These are phyloP conservation scores for Dolomedes plantarius DNA, from an alignment of 2,888 invertebrate genomes.

Conservation along the genomic window DNA sequence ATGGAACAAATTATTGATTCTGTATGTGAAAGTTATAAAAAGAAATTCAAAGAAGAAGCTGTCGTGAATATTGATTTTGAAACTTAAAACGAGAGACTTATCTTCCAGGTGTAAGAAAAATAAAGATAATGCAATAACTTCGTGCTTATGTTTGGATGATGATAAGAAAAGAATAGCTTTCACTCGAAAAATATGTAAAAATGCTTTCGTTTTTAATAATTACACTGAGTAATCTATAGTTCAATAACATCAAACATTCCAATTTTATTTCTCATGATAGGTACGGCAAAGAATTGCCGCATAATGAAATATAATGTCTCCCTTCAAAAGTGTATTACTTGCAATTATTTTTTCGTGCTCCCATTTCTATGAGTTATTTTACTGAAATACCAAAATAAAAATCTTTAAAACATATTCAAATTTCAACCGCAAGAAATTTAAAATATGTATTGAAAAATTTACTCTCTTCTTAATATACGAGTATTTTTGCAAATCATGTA, in stretches of 20 bases:
- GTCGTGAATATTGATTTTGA: slow-evolving; percentile 64
- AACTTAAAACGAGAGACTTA: slow-evolving; percentile 43
- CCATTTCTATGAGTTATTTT: too few species aligned
- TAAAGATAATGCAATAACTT: slow-evolving; percentile 59
- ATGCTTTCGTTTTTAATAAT: slow-evolving; percentile 59
- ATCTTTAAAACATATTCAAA: too few species aligned
- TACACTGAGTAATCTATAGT: slow-evolving; percentile 47
- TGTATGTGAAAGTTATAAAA: slow-evolving; percentile 24
- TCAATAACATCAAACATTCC: neutral
- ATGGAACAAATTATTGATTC: slow-evolving; percentile 52
- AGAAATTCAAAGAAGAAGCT: slow-evolving; percentile 44
- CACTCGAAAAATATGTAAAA: slow-evolving; percentile 33
- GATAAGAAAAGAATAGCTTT: slow-evolving; percentile 64
- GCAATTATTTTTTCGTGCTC: too few species aligned
- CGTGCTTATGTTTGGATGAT: slow-evolving; percentile 44
- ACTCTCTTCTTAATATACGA: too few species aligned
- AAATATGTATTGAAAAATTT: too few species aligned
- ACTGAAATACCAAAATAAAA: too few species aligned
- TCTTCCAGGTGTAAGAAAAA: slow-evolving; percentile 30
- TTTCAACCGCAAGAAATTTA: too few species aligned
- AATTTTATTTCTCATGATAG: neutral
- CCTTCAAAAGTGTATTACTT: too few species aligned
- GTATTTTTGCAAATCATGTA: too few species aligned
- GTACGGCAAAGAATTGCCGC: too few species aligned
- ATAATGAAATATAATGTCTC: too few species aligned